Conservation (phyloP, 2,113 vertebrate genomes). For the Prunella himalayana region DNA sequence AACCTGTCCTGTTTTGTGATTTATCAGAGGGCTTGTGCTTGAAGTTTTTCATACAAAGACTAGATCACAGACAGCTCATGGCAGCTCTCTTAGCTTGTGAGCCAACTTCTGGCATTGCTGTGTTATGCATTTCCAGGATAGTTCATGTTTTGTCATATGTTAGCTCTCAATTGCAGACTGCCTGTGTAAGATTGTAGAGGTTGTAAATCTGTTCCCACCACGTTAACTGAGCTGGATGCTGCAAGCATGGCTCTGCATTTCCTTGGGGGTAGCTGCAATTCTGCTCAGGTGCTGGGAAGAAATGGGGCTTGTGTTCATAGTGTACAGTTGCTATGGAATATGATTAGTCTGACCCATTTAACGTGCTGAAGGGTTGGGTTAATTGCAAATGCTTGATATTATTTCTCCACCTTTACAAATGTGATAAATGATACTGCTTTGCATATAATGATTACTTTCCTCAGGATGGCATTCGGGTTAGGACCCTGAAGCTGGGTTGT, state of each 20-base stretch:
- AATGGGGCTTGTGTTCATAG: not conserved
- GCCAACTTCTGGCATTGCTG: not conserved
- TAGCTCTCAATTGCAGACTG: not conserved
- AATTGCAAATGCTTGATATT: constrained; percentile 8
- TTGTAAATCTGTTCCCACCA: not conserved
- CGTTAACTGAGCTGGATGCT: not conserved
- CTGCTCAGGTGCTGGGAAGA: not conserved
- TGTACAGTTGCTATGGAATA: not conserved
- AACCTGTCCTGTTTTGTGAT: not conserved
- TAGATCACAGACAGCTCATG: not conserved
- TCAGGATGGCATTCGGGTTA: not conserved
- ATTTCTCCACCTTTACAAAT: not conserved
- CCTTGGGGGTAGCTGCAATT: not conserved
- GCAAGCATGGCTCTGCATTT: not conserved
- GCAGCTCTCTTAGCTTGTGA: not conserved
- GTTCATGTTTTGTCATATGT: not conserved
- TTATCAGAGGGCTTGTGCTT: not conserved
- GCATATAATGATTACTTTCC: not conserved
- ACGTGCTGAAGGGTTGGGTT: not conserved
- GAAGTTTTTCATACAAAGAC: not conserved
- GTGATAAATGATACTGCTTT: constrained; percentile 29
- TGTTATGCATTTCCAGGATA: not conserved
- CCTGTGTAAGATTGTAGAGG: not conserved
- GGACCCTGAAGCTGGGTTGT: not conserved
- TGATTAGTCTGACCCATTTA: not conserved